These are phyloP conservation scores for Leptinotarsa haldemani DNA, from an alignment of 2,888 invertebrate species.

Conservation along the genomic window DNA sequence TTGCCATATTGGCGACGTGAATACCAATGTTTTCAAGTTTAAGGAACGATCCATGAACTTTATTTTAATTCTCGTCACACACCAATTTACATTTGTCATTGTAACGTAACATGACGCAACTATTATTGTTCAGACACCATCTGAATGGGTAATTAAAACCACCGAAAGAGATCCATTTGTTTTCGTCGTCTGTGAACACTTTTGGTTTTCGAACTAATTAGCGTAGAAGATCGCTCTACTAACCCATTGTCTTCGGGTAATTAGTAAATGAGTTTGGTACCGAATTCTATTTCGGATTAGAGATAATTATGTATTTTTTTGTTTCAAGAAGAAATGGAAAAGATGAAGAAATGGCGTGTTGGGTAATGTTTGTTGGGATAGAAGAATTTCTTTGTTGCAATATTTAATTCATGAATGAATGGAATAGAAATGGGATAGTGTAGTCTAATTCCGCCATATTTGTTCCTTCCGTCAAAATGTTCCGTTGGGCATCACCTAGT, in stretches of 20 bases:
- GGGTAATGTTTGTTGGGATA: neutral
- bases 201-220: conserved; percentile 24
- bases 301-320: neutral
- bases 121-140: conserved; percentile 10
- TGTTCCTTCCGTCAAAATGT: no score
- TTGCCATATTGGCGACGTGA: neutral
- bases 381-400: neutral
- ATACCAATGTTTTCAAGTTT: conserved; percentile 1
- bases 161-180: conserved; percentile 9
- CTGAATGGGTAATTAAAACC: conserved; percentile 28
- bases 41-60: neutral
- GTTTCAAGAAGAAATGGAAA: no score
- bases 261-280: neutral
- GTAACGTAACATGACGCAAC: conserved; percentile 24
- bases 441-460: no score
- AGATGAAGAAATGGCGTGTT: neutral
- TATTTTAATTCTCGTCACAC: conserved; percentile 33
- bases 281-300: neutral
- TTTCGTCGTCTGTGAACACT: conserved; percentile 24
- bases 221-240: neutral
- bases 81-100: conserved; percentile 26
- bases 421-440: no score
- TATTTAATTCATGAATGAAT: no score
- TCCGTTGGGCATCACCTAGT: no score
- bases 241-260: neutral